Evolutionary conservation across 2,888 invertebrate genomes (phyloP).

Genomic region (Germaria angustata): DNA sequence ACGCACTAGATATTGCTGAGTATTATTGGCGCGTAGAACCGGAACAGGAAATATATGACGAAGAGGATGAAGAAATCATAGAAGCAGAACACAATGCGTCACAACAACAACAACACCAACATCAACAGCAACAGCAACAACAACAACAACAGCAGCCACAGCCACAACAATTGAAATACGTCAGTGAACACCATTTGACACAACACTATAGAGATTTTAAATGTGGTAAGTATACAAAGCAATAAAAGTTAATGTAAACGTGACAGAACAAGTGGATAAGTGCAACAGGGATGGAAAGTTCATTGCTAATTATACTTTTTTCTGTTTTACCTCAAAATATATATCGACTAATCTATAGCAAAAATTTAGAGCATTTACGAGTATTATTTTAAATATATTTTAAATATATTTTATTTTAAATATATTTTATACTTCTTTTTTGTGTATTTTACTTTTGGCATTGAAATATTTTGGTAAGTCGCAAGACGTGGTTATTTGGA

Average conservation of each 20-base stretch:
- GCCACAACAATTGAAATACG: constrained; percentile 62
- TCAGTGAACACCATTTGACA: constrained; percentile 56
- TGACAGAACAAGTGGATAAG: too few species aligned
- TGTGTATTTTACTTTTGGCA: too few species aligned
- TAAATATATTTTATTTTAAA: too few species aligned
- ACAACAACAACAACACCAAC: constrained; percentile 47
- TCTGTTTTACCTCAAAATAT: too few species aligned
- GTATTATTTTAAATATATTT: too few species aligned
- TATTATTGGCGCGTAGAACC: constrained; percentile 79
- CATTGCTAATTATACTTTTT: too few species aligned
- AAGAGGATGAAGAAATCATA: constrained; percentile 67
- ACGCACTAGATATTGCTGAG: constrained; percentile 78
- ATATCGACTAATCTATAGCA: too few species aligned
- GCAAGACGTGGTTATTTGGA: too few species aligned
- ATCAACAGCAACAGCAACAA: constrained; percentile 39
- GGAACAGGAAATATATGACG: constrained; percentile 71
- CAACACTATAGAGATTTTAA: constrained; percentile 62
- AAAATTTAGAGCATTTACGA: too few species aligned
- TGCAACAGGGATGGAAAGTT: not conserved
- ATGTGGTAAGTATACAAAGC: constrained; percentile 45
- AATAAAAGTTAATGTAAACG: not conserved
- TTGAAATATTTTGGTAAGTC: too few species aligned
- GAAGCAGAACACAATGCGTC: constrained; percentile 52
- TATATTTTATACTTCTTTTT: too few species aligned
- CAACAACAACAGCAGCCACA: constrained; percentile 56